A percentile compares a stretch with the other conserved stretches of the same genome.
Conservation (phyloP, 2,797 vertebrate species). For the Acanthurus lineatus region DNA sequence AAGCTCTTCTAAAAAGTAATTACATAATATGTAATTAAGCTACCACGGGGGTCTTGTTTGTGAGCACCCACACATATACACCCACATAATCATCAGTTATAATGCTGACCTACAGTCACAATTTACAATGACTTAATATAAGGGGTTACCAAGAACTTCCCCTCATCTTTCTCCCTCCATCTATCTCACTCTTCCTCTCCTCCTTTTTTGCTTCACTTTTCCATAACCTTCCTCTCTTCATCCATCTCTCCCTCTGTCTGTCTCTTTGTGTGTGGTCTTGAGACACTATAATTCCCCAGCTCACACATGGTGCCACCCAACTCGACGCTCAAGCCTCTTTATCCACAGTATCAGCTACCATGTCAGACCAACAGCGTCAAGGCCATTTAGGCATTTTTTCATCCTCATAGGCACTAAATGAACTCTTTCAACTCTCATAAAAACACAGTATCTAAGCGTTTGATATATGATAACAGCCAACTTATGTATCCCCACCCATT, state of each 20-base stretch:
- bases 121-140: constrained; percentile 6
- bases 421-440: constrained; percentile 45
- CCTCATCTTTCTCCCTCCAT: constrained; percentile 8
- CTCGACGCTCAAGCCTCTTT: constrained; percentile 58
- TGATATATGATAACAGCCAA: constrained; percentile 42
- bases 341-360: constrained; percentile 71
- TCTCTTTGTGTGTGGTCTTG: constrained; percentile 90
- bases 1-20: neutral
- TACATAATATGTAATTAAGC: constrained; percentile 15
- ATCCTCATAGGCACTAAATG: constrained; percentile 37
- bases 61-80: constrained; percentile 7
- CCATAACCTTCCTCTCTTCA: constrained; percentile 36
- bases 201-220: constrained; percentile 18
- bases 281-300: constrained; percentile 83
- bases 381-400: constrained; percentile 54
- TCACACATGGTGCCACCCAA: constrained; percentile 82
- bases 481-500: constrained; percentile 23
- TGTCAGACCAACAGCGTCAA: constrained; percentile 62
- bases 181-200: constrained; percentile 26
- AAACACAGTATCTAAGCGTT: constrained; percentile 27
- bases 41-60: neutral
- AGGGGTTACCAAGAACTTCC: constrained; percentile 10
- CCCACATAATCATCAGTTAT: neutral
- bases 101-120: constrained; percentile 12
- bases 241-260: constrained; percentile 43